Evolutionary conservation across 2,888 invertebrate species (phyloP), one percentile per base, ranked within the genome.

Genomic region (Catonia carolina): DNA sequence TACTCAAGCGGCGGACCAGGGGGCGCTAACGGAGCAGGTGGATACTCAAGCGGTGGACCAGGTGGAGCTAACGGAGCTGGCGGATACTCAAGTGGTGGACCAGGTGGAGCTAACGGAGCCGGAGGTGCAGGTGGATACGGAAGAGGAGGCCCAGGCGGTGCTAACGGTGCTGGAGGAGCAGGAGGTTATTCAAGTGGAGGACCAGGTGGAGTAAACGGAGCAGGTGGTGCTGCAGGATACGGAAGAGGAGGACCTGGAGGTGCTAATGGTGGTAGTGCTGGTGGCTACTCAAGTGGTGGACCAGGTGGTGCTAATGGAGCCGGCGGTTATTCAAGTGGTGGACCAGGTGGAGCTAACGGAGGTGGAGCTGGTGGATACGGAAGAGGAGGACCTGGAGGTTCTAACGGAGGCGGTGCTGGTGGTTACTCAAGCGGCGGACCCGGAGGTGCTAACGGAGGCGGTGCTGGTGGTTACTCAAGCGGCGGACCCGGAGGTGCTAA

Each of bases 231-330:
- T 36, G 37, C 37, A 8, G 51, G 36, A 14, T 51, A 51, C 37
- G 18, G 18, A 37, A 33, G 18, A 22, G 39, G 51, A 22, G 39
- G 39, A 20, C 37, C 51, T n/a, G 37, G 15, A 36, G 51, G 51
- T 2, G 20, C 37, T 6, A 51, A 51, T 20, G 39, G 20, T n/a
- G 37, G 14, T 3, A 22, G 45, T 14, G 36, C 33, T 6, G 36
- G 36, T 36, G 51, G 36, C 2, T 49, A 49, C 31, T 18, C 35
- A 2, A 49, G 49, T 33, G 49, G 49, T 15, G 33, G 49, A 10
- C 49, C 49, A 49, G 49, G 49, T 15, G 49, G 49, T 17, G 49
- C 49, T 1, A 31, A 49, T 49, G 49, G 33, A 49, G 49, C 33
- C 8, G 49, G 49, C 8, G 49, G 33, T 27, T 33, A 49, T 31